These are phyloP conservation scores for Onchidella celtica DNA, from an alignment of 2,888 invertebrate genomes.

Conservation along the genomic window DNA sequence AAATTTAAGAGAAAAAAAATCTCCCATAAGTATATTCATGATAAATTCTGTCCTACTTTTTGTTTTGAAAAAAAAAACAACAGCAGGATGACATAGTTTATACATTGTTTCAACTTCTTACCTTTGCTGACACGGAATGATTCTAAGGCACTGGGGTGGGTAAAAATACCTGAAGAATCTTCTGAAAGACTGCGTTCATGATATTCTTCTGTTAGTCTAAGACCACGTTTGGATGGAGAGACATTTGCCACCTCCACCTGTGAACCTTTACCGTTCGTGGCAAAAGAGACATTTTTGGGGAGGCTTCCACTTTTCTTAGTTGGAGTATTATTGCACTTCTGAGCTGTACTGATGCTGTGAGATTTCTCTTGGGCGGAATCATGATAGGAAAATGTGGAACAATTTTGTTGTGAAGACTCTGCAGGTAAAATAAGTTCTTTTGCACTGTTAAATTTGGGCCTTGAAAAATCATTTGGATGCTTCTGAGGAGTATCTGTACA, in stretches of 20 bases:
- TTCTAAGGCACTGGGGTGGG: background rate
- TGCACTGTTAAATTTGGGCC: background rate
- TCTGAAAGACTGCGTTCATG: slow-evolving; percentile 9
- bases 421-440: background rate
- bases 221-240: background rate
- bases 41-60: too few relatives aligned
- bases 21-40: too few relatives aligned
- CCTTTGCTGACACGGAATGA: background rate
- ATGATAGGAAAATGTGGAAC: too few relatives aligned
- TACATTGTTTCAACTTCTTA: background rate
- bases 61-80: too few relatives aligned
- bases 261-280: background rate
- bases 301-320: slow-evolving; percentile 12
- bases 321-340: too few relatives aligned
- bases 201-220: background rate
- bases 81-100: background rate
- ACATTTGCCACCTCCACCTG: background rate
- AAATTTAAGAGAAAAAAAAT: too few relatives aligned
- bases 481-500: too few relatives aligned
- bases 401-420: too few relatives aligned
- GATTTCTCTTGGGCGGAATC: too few relatives aligned
- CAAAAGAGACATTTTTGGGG: slow-evolving; percentile 36
- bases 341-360: too few relatives aligned
- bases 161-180: slow-evolving; percentile 12
- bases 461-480: too few relatives aligned